A percentile compares a stretch with the other conserved stretches of the same genome.
phyloP scores from a whole-genome alignment of 2,113 vertebrate species.

The Nanger granti region DNA sequence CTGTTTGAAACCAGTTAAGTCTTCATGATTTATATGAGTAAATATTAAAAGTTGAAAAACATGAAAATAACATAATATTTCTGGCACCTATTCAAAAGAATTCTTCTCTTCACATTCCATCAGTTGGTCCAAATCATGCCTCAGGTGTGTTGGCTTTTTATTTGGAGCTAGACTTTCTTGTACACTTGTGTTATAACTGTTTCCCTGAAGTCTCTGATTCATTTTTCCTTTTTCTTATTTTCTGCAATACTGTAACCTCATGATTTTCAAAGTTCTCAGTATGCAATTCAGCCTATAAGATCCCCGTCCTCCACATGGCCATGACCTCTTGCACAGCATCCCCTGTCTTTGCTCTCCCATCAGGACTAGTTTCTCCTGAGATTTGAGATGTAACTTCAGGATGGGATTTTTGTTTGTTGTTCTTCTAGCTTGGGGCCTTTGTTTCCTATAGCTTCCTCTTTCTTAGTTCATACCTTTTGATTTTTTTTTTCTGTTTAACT shows the following conservation, averaged over 20 bases:
- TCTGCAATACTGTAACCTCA: neutral
- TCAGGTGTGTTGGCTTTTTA: neutral
- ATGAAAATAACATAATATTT: neutral
- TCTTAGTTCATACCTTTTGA: neutral
- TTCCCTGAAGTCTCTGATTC: neutral
- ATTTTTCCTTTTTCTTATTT: neutral
- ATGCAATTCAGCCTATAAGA: neutral
- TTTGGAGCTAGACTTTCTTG: neutral
- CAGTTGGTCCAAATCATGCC: neutral
- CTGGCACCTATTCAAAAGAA: neutral
- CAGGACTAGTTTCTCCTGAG: neutral
- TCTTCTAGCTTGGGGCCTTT: neutral
- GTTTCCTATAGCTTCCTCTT: neutral
- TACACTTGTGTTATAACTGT: neutral
- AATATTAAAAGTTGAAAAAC: conserved; percentile 5
- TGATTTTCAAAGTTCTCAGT: neutral
- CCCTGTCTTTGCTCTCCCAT: neutral
- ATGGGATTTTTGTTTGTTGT: neutral
- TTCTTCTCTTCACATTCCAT: neutral
- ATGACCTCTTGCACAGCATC: neutral
- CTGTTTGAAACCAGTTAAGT: neutral
- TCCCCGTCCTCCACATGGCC: no score
- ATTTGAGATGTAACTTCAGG: neutral
- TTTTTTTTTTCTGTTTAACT: neutral
- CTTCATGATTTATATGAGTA: neutral